phyloP scores from a whole-genome alignment of 2,113 vertebrate species.

The Muntiacus muntjak region DNA sequence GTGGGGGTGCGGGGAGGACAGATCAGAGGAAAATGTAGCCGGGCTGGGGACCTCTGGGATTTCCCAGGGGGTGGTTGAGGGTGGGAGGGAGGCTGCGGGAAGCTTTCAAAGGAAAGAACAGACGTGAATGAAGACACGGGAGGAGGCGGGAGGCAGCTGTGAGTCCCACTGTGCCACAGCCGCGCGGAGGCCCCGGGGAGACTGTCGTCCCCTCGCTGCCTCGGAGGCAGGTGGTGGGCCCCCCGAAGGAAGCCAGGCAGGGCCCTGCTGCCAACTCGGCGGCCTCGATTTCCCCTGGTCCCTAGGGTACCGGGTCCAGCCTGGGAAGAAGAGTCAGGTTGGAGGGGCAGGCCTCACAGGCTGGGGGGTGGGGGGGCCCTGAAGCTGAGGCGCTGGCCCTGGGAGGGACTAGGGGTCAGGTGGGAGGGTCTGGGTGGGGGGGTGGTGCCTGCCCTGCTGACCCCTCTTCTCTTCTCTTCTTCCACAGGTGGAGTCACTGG shows the following conservation, averaged over 20 bases:
- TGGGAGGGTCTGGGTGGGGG: neutral
- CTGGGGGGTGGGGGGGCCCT: neutral
- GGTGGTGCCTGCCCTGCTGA: slow-evolving; percentile 29
- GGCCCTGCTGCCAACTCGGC: neutral
- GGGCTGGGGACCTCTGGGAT: slow-evolving; percentile 51
- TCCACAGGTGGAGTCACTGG: slow-evolving; percentile 59
- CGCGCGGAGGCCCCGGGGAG: neutral
- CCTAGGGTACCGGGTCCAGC: neutral
- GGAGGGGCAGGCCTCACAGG: neutral
- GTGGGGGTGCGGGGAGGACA: slow-evolving; percentile 38
- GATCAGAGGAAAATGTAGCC: slow-evolving; percentile 58
- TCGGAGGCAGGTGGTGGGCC: neutral
- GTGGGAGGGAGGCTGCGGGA: slow-evolving; percentile 54
- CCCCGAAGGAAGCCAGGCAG: neutral
- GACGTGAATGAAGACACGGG: slow-evolving; percentile 24
- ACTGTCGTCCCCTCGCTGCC: neutral
- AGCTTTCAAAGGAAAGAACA: slow-evolving; percentile 56
- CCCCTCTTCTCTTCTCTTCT: neutral
- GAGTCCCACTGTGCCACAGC: neutral
- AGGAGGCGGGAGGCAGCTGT: slow-evolving; percentile 41
- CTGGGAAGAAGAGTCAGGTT: neutral
- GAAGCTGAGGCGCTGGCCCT: neutral
- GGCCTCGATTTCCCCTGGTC: neutral
- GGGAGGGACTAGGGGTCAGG: neutral
- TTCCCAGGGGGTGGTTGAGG: slow-evolving; percentile 59